Conservation (phyloP, 2,888 invertebrate species). For the Mellilla xanthometata region DNA sequence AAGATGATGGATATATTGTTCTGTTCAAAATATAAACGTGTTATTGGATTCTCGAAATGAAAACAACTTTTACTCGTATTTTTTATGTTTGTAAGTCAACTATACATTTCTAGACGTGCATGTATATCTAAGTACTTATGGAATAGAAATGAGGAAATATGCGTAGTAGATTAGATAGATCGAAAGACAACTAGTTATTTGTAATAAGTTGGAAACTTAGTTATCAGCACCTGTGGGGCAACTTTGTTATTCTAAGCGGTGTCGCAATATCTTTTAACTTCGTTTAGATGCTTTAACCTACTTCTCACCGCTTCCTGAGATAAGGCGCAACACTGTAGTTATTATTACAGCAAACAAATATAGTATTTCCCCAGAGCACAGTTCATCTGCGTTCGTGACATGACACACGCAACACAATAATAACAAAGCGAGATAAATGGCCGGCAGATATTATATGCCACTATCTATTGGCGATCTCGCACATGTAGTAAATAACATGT, state of each 20-base stretch:
- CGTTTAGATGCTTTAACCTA: slow-evolving; percentile 23
- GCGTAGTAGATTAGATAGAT: no score
- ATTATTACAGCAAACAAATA: slow-evolving; percentile 24
- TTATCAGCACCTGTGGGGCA: slow-evolving; percentile 9
- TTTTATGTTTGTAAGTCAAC: no score
- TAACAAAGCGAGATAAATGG: slow-evolving; percentile 20
- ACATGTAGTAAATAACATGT: slow-evolving; percentile 53
- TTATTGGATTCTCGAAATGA: no score
- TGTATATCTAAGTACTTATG: no score
- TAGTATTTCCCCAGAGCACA: slow-evolving; percentile 24
- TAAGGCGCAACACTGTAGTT: slow-evolving; percentile 13
- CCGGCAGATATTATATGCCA: slow-evolving; percentile 18
- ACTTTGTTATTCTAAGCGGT: slow-evolving; percentile 15
- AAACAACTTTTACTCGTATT: no score
- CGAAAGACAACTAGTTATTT: no score
- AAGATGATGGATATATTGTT: neutral
- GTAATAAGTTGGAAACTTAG: neutral
- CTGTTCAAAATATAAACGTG: neutral
- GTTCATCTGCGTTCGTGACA: slow-evolving; percentile 19
- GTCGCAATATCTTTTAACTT: slow-evolving; percentile 16
- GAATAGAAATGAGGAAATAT: no score
- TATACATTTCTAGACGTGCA: no score
- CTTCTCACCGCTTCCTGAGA: slow-evolving; percentile 23
- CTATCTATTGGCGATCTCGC: slow-evolving; percentile 49
- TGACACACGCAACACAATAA: slow-evolving; percentile 21